These are phyloP conservation scores for Sus cebifrons DNA, from an alignment of 2,797 vertebrate genomes.

Conservation along the genomic window DNA sequence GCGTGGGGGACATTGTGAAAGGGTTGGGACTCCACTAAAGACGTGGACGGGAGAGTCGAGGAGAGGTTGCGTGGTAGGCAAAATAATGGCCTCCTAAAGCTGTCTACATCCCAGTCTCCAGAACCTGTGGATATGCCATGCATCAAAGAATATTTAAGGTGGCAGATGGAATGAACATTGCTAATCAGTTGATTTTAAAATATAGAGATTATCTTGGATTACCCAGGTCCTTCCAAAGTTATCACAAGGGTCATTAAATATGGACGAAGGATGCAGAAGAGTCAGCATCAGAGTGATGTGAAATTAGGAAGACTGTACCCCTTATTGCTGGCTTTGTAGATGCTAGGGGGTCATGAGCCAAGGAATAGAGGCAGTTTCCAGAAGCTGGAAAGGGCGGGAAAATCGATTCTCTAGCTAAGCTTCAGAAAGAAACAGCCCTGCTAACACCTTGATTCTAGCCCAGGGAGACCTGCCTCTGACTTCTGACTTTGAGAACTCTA, in stretches of 20 bases:
- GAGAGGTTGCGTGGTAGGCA: background rate
- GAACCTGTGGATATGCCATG: background rate
- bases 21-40: background rate
- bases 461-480: background rate
- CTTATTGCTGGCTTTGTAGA: background rate
- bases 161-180: background rate
- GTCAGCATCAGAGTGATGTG: constrained; percentile 2
- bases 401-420: background rate
- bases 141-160: constrained; percentile 31
- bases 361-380: background rate
- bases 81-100: background rate
- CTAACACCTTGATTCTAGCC: background rate
- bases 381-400: background rate
- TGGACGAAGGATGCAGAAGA: constrained; percentile 19
- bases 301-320: background rate
- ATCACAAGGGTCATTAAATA: constrained; percentile 35
- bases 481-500: constrained; percentile 19
- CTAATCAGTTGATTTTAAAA: constrained; percentile 67
- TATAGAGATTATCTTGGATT: constrained; percentile 59
- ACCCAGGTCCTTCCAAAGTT: too few species aligned
- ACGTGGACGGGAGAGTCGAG: background rate
- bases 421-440: background rate
- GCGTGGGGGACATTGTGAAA: background rate
- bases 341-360: background rate
- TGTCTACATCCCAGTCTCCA: background rate